Evolutionary conservation across 2,888 invertebrate species (phyloP), one percentile per base, ranked within the genome.

Genomic region (Brachypalpus laphriformis): DNA sequence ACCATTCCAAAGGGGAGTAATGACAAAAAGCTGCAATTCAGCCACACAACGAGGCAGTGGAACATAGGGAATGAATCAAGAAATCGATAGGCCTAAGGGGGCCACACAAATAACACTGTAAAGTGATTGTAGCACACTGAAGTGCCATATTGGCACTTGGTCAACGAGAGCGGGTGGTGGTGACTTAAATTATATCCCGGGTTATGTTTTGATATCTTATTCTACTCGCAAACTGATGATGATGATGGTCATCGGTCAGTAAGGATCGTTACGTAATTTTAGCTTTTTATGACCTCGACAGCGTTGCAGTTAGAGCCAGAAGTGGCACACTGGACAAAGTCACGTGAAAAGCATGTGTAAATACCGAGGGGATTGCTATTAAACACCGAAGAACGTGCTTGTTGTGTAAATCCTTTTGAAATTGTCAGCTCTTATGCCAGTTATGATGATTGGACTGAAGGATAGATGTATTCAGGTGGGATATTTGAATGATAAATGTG

Each of bases 61-160:
- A 11, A 47, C n/a, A 16, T 22, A 25, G 47, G 28, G 49, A 42
- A 31, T 42, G 51, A 42, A 31, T 49, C 63, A 34, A 31, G 34
- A 20, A 74, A 74, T 74, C 74, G 63, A 74, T 74, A 63, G 54
- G 54, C 45, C 54, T 54, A 45, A n/a, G 20, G 42, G 74, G 49
- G 18, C 54, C 1, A 4, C 20, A 54, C 25, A 72, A 40, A 80
- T 8, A 63, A 37, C 47, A 57, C 31, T 47, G 45, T 47, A 37
- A 42, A 80, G 31, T 59, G 56, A 65, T 65, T 28, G 49, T 51
- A 18, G n/a, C 28, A 7, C 49, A 51, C 61, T 45, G n/a, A 42
- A 72, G 78, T 80, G 65, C 57, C 76, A 68, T 76, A 76, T 66
- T 68, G 37, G 47, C 14, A 28, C 4, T 8, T n/a, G 16, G 28